A percentile compares a stretch with the other conserved stretches of the same genome.
Conservation (phyloP, 1,140 invertebrate species). For the Cotesia chilonis region DNA sequence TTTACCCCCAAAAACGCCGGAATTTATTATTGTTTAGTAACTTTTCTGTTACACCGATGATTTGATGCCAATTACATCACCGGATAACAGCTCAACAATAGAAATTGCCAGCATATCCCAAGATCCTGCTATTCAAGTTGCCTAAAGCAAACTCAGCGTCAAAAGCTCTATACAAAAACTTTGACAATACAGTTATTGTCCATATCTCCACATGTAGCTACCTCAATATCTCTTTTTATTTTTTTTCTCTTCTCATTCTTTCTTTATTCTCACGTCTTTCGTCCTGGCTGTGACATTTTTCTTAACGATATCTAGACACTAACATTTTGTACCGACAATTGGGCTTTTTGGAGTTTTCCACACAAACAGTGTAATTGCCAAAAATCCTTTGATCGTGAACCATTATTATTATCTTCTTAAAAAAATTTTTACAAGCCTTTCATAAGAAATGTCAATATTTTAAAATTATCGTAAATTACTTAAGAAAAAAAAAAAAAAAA, state of each 20-base stretch:
- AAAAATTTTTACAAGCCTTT: too few species aligned
- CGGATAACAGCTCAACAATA: conserved; percentile 47
- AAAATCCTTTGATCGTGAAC: too few species aligned
- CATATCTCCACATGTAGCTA: conserved; percentile 5
- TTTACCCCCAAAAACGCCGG: background rate
- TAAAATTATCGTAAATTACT: too few species aligned
- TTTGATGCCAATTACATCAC: conserved; percentile 52
- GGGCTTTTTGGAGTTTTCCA: background rate
- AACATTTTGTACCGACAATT: background rate
- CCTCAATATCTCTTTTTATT: conserved; percentile 1
- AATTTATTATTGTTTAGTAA: conserved; percentile 48
- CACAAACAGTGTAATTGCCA: too few species aligned
- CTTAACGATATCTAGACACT: conserved; percentile 8
- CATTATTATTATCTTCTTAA: too few species aligned
- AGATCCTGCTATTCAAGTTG: conserved; percentile 17
- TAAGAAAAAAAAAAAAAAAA: too few species aligned
- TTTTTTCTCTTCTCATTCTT: background rate
- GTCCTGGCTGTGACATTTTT: background rate
- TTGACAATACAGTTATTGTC: conserved; percentile 16
- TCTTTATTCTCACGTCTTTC: conserved; percentile 1
- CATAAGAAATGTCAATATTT: too few species aligned
- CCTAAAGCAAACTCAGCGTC: background rate
- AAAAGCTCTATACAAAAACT: conserved; percentile 12
- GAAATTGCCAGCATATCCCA: conserved; percentile 45
- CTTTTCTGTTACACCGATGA: conserved; percentile 43